Evolutionary conservation across 2,113 vertebrate species (phyloP).

Genomic region (Noturus placidus): DNA sequence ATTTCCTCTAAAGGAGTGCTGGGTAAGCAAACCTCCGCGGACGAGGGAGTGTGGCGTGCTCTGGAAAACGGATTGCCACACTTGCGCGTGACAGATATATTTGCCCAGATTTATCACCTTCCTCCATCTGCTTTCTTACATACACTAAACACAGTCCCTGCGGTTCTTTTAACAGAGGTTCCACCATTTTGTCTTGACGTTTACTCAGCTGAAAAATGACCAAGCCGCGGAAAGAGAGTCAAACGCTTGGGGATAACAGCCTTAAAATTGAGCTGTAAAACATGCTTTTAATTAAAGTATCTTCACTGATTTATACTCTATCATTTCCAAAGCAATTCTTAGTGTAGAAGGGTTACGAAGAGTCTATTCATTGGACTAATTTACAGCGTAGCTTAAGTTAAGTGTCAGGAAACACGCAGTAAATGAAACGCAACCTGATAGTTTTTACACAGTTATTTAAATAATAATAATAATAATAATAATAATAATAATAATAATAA

Average conservation of each 20-base stretch:
- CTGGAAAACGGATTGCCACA: constrained; percentile 35
- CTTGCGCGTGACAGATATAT: constrained; percentile 36
- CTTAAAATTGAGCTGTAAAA: not conserved
- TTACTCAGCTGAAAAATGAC: constrained; percentile 23
- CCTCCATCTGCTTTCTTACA: constrained; percentile 26
- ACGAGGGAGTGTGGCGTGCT: not conserved
- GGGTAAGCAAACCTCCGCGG: constrained; percentile 40
- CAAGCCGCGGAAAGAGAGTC: not conserved
- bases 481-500: too few relatives aligned
- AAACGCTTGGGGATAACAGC: not conserved
- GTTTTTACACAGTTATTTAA: too few relatives aligned
- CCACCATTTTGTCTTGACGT: constrained; percentile 23
- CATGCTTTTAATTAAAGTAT: not conserved
- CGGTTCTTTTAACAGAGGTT: constrained; percentile 40
- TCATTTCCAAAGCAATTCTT: not conserved
- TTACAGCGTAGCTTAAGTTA: not conserved
- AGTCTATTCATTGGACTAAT: not conserved
- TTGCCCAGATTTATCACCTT: constrained; percentile 37
- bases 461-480: too few relatives aligned
- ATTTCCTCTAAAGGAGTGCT: constrained; percentile 40
- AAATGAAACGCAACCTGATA: not conserved
- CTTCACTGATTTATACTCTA: not conserved
- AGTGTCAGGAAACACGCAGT: not conserved
- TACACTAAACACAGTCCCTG: constrained; percentile 33
- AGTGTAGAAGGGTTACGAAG: not conserved